Percentiles rank a stretch among this genome's conserved stretches.
Evolutionary conservation across 1,140 invertebrate genomes (phyloP).

Genomic region (Atopsyche davidsoni): DNA sequence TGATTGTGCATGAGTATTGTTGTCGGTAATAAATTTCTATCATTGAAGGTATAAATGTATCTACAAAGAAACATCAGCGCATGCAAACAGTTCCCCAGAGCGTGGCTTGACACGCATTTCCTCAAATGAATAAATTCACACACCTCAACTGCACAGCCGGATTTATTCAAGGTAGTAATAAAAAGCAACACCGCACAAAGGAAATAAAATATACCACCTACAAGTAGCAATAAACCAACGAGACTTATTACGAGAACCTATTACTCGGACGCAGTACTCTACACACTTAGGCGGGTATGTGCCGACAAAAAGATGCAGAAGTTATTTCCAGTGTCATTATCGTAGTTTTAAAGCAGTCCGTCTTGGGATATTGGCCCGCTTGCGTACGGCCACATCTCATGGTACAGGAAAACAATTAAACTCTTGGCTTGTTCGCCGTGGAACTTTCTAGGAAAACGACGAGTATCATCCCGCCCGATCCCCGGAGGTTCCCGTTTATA

Average conservation of each 20-base stretch:
- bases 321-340: conserved; percentile 21
- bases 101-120: conserved; percentile 17
- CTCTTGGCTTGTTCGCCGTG: conserved; percentile 33
- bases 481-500: conserved; percentile 4
- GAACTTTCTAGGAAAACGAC: conserved; percentile 24
- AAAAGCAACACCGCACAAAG: not conserved
- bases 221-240: conserved; percentile 8
- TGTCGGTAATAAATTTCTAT: too few relatives aligned
- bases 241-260: conserved; percentile 8
- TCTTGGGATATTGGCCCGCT: conserved; percentile 23
- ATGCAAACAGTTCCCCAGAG: conserved; percentile 12
- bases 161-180: conserved; percentile 10
- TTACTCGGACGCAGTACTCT: not conserved
- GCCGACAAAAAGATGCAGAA: conserved; percentile 12
- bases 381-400: conserved; percentile 27
- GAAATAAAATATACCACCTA: not conserved
- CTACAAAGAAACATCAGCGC: conserved; percentile 3
- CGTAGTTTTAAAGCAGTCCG: conserved; percentile 11
- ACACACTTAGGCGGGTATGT: too few relatives aligned
- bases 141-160: conserved; percentile 7
- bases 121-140: conserved; percentile 18
- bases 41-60: too few relatives aligned
- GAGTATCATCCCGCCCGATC: conserved; percentile 16
- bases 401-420: conserved; percentile 42
- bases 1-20: too few relatives aligned